These are phyloP conservation scores for Dione juno DNA, from an alignment of 2,888 invertebrate species.

Conservation along the genomic window DNA sequence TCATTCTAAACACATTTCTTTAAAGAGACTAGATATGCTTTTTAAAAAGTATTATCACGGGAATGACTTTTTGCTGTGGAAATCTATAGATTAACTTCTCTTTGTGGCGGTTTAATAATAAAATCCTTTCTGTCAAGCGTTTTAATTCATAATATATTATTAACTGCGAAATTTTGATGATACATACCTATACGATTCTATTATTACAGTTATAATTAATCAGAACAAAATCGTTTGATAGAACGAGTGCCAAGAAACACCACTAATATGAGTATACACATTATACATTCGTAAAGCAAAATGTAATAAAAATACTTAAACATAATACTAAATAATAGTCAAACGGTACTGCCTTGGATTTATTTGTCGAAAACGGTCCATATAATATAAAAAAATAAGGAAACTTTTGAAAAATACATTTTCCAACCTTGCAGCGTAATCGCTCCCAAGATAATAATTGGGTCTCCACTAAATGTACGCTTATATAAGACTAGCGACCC, in stretches of 20 bases:
- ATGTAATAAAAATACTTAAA: background rate
- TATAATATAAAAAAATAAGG: conserved; percentile 15
- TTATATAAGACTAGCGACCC: conserved; percentile 11
- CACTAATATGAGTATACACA: too few species aligned
- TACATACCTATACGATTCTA: too few species aligned
- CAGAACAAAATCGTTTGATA: too few species aligned
- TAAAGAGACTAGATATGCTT: background rate
- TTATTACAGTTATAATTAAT: too few species aligned
- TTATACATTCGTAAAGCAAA: too few species aligned
- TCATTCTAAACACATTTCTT: background rate
- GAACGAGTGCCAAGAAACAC: too few species aligned
- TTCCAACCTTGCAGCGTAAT: conserved; percentile 18
- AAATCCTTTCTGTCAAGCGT: too few species aligned
- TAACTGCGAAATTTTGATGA: too few species aligned
- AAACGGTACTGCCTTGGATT: conserved; percentile 10
- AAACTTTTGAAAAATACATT: conserved; percentile 26
- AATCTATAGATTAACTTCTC: background rate
- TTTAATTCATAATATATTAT: too few species aligned
- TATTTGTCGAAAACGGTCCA: conserved; percentile 5
- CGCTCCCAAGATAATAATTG: conserved; percentile 27
- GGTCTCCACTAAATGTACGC: conserved; percentile 8
- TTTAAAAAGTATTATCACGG: background rate
- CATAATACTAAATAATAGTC: background rate
- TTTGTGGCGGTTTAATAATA: background rate
- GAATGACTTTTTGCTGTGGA: background rate